These are phyloP conservation scores for Stenopsyche tienmushanensis DNA, from an alignment of 1,140 invertebrate genomes.

Conservation along the genomic window DNA sequence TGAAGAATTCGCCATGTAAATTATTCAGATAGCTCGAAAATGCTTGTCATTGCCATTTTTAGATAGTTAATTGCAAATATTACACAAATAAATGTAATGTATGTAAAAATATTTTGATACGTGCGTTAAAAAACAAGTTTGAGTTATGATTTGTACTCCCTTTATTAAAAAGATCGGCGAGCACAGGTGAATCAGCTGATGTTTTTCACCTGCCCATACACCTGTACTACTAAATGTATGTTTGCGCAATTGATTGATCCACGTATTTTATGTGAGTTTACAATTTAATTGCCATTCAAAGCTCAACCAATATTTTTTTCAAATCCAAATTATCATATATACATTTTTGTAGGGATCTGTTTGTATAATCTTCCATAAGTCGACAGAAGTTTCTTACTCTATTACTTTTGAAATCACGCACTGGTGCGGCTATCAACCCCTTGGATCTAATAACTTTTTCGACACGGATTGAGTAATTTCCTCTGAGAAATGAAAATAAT, in stretches of 20 bases:
- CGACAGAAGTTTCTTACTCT: not conserved
- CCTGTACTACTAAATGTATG: not conserved
- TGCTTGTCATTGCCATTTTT: too few species aligned
- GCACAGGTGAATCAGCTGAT: constrained; percentile 15
- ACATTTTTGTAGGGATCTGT: not conserved
- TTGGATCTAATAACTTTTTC: not conserved
- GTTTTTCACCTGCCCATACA: constrained; percentile 9
- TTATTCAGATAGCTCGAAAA: too few species aligned
- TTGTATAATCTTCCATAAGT: too few species aligned
- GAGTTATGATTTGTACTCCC: too few species aligned
- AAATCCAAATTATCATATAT: not conserved
- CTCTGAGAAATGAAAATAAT: constrained; percentile 1
- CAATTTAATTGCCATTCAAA: not conserved
- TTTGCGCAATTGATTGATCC: constrained; percentile 7
- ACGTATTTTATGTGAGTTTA: not conserved
- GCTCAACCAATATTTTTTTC: too few species aligned
- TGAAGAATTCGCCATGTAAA: too few species aligned
- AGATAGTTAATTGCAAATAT: too few species aligned
- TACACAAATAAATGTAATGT: too few species aligned
- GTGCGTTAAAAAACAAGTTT: too few species aligned
- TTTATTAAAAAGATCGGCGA: too few species aligned
- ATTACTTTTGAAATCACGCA: constrained; percentile 2
- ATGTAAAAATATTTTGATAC: too few species aligned
- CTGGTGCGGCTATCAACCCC: not conserved
- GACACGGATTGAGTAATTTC: constrained; percentile 8